phyloP scores from a whole-genome alignment of 2,113 vertebrate genomes.

The Poeciliopsis prolifica region DNA sequence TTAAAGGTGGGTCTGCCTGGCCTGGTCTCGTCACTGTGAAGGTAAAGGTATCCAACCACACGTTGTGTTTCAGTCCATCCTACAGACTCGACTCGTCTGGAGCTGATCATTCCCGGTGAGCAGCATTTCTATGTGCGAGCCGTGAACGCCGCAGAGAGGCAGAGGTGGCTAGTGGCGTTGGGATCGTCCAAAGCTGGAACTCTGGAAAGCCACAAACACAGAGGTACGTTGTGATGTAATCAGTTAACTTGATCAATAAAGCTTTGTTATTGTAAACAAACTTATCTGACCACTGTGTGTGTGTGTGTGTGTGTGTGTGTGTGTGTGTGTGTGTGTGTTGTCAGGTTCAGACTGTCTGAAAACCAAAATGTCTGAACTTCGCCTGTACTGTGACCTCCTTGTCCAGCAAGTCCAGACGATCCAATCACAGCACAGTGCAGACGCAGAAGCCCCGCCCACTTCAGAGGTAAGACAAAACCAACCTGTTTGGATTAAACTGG shows the following conservation, averaged over 20 bases:
- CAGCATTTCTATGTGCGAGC: conserved; percentile 86
- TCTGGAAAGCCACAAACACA: conserved; percentile 80
- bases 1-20: conserved; percentile 84
- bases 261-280: too few species aligned
- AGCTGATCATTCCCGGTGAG: conserved; percentile 85
- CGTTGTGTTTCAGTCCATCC: conserved; percentile 73
- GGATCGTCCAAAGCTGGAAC: conserved; percentile 86
- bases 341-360: conserved; percentile 87
- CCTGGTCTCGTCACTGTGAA: fast-evolving
- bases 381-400: conserved; percentile 94
- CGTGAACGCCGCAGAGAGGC: conserved; percentile 83
- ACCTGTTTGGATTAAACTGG: not conserved
- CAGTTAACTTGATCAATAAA: not conserved
- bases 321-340: not conserved
- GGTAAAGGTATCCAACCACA: not conserved
- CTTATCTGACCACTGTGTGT: too few species aligned
- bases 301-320: too few species aligned
- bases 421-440: conserved; percentile 80
- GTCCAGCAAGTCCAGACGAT: conserved; percentile 74
- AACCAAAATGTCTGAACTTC: conserved; percentile 98
- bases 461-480: conserved; percentile 54
- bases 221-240: conserved; percentile 37
- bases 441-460: conserved; percentile 37
- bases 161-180: conserved; percentile 86
- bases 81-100: conserved; percentile 78